phyloP scores from a whole-genome alignment of 2,888 invertebrate species.

The Automeris io region DNA sequence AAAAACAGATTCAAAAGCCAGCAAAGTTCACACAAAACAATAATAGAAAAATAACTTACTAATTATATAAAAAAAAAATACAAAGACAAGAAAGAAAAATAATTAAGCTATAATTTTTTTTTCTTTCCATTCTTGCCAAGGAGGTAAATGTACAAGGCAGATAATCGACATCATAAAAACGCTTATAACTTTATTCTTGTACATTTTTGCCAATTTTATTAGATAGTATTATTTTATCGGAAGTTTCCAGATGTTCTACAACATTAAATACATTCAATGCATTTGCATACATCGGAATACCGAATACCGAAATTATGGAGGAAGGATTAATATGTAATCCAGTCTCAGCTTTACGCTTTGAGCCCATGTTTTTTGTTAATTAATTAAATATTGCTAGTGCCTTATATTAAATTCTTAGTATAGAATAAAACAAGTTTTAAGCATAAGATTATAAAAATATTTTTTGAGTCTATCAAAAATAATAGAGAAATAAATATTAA shows the following conservation, averaged over 20 bases:
- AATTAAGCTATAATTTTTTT: too few relatives aligned
- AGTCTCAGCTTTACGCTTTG: conserved; percentile 31
- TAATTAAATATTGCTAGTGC: conserved; percentile 5
- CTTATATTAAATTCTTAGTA: neutral
- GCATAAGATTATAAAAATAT: neutral
- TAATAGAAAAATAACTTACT: neutral
- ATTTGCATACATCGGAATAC: conserved; percentile 62
- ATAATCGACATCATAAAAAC: too few relatives aligned
- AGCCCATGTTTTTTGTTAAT: conserved; percentile 5
- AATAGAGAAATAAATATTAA: neutral
- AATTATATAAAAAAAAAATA: neutral
- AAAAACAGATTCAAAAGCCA: too few relatives aligned
- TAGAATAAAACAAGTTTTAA: too few relatives aligned
- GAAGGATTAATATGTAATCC: conserved; percentile 47
- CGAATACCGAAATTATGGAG: conserved; percentile 41
- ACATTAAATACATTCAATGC: conserved; percentile 48
- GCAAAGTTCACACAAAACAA: too few relatives aligned
- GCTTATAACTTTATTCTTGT: neutral
- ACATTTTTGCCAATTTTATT: too few relatives aligned
- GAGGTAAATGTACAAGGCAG: too few relatives aligned
- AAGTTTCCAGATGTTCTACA: conserved; percentile 29
- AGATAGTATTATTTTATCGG: too few relatives aligned
- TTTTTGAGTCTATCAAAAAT: neutral
- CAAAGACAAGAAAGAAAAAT: neutral
- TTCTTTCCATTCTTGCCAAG: too few relatives aligned